Evolutionary conservation across 2,888 invertebrate species (phyloP), one percentile per base, ranked within the genome.

Genomic region (Omphaloscelis lunosa): DNA sequence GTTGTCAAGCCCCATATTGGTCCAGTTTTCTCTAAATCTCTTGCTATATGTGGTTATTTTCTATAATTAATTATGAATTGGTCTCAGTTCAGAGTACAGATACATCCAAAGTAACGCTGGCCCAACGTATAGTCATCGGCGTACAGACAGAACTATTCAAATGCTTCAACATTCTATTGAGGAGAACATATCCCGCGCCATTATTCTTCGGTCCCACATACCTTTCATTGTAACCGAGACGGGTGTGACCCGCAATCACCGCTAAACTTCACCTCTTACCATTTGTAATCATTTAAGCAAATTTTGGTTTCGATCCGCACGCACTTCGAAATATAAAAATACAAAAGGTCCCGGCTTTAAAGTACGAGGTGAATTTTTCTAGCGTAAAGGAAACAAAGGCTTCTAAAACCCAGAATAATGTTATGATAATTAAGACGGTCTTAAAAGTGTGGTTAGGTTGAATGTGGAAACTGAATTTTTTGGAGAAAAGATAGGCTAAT

Each of bases 221-320:
- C 83, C 83, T 69, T 83, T 75, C 83, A 83, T 83, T 78, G 78
- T 78, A 77, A 72, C 39, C 23, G 71, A 75, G 72, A 39, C 66
- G 84, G 86, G 84, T 86, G 84, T 74, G 79, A 72, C 75, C 20
- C 65, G 75, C 73, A 86, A 84, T 86, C 84, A 86, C 48, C 23
- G 70, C 72, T 70, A 34, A 66, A 85, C 76, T 73, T 67, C 66
- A 71, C 72, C 67, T 76, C 70, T 68, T 63, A 75, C 66, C 70
- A 82, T 77, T 75, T 74, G 86, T 79, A 75, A 78, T 82, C 75
- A 80, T 83, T 80, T 83, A 80, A 67, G 65, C 72, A 72, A 80
- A 79, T 79, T 74, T 70, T 75, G 45, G 73, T 62, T 73, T 58
- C 69, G 74, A 77, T 77, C 8, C 78, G 69, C 59, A 80, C 74